Conservation (phyloP, 2,888 invertebrate species). For the Listrodromus nycthemerus region DNA sequence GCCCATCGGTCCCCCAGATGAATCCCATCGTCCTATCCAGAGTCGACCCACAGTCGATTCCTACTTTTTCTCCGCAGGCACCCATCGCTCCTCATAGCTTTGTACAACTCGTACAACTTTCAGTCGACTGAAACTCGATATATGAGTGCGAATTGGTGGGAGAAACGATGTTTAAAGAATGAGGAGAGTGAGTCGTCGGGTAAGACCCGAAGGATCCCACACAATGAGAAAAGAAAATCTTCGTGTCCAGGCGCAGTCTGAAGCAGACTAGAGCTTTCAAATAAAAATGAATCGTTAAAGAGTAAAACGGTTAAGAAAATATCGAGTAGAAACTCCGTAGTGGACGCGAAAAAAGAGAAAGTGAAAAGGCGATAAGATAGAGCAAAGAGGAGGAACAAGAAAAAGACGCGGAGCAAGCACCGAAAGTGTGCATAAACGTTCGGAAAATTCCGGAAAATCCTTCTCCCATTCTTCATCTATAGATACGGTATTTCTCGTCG, state of each 20-base stretch:
- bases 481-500: constrained; percentile 34
- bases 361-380: constrained; percentile 11
- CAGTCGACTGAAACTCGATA: not conserved
- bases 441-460: constrained; percentile 56
- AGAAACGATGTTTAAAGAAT: not conserved
- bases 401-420: constrained; percentile 18
- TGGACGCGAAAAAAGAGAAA: constrained; percentile 1
- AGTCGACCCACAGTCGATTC: no score
- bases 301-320: constrained; percentile 56
- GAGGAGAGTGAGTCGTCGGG: not conserved
- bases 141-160: not conserved
- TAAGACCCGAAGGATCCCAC: constrained; percentile 33
- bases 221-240: constrained; percentile 44
- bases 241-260: not conserved
- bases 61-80: no score
- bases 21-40: no score
- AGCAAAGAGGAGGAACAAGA: constrained; percentile 14
- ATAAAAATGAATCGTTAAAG: constrained; percentile 37
- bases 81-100: no score
- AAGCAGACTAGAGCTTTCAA: constrained; percentile 6
- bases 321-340: constrained; percentile 38
- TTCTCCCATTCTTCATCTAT: constrained; percentile 34
- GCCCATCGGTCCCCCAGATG: no score
- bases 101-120: not conserved
- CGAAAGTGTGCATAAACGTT: constrained; percentile 55